Base-by-base conservation (phyloP, 2,797 vertebrate species). In the Acrocephalus scirpaceus region DNA sequence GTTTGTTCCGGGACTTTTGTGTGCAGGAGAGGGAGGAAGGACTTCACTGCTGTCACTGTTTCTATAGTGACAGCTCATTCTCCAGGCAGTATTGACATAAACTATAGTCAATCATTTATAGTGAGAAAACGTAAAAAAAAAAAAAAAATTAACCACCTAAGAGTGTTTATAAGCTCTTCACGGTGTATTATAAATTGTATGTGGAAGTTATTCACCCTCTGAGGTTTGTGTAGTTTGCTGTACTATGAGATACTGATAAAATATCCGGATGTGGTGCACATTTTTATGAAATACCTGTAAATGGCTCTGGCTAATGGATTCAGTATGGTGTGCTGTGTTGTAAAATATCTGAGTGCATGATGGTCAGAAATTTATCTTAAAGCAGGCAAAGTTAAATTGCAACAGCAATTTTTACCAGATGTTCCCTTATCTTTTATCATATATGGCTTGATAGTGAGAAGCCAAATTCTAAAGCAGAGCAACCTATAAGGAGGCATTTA, bases 51-150 rank as follows among this genome's bases (percentile, higher is more conserved):
- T 93, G 91, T 89, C 83, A 40, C 76, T 85, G 95, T 96, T 95
- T 93, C 92, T 95, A 81, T 96, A 95, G 93, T 91, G 89, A 93
- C 93, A 91, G 91, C 60, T 80, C 75, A 47, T 82, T 96, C 92
- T 82, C 30, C 20, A 72, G 34, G 30, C 76, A 40, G 27, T 79
- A 64, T 87, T 93, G 88, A 84, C 81, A 67, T 75, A 71, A 78
- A 58, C 40, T 38, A 2, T 16, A 67, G 90, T 92, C 83, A 89
- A 36, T 76, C 87, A 48, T 94, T 96, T 73, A 40, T 53, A 44
- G 58, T 0, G 3, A 90, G 79, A 56, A 81, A 82, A 78, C 0
- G 6, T 78, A 48, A 80, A 73, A 32, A 32, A 22, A 56, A 22
- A 56, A 56, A 56, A 58, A 60, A 73, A 50, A 75, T 42, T 56